Percentiles rank a stretch among this genome's conserved stretches.
Evolutionary conservation across 2,797 vertebrate species (phyloP).

Genomic region (Synanceia verrucosa): DNA sequence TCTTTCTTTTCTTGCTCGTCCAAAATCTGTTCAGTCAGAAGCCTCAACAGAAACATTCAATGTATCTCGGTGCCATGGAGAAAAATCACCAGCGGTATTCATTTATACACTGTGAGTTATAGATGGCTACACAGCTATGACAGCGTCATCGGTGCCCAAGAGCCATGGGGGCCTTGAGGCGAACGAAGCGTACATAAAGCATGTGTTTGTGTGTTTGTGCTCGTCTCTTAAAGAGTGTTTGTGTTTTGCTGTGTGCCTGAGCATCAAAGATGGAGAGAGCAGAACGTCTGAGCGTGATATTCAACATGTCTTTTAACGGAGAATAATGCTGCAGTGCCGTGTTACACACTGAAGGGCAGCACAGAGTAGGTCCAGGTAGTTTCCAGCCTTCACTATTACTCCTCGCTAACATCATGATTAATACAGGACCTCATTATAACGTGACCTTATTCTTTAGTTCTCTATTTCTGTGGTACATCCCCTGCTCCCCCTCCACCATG

Average conservation of each 20-base stretch:
- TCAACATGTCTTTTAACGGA: slow-evolving; percentile 15
- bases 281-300: slow-evolving; percentile 25
- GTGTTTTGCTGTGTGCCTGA: neutral
- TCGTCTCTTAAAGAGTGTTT: slow-evolving; percentile 10
- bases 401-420: slow-evolving; percentile 55
- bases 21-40: slow-evolving; percentile 12
- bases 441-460: slow-evolving; percentile 66
- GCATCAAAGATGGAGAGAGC: slow-evolving; percentile 39
- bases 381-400: slow-evolving; percentile 62
- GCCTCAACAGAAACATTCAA: slow-evolving; percentile 16
- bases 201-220: slow-evolving; percentile 34
- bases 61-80: slow-evolving; percentile 7
- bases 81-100: slow-evolving; percentile 38
- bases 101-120: slow-evolving; percentile 63
- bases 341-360: slow-evolving; percentile 21
- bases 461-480: slow-evolving; percentile 43
- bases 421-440: slow-evolving; percentile 66
- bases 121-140: slow-evolving; percentile 44
- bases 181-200: slow-evolving; percentile 63
- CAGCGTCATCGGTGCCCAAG: slow-evolving; percentile 40
- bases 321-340: slow-evolving; percentile 2
- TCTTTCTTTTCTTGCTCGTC: slow-evolving; percentile 11
- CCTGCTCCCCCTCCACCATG: slow-evolving; percentile 18
- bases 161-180: slow-evolving; percentile 59
- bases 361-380: slow-evolving; percentile 11